Conservation (phyloP, 2,113 vertebrate species). For the Oreochromis tanganicae region DNA sequence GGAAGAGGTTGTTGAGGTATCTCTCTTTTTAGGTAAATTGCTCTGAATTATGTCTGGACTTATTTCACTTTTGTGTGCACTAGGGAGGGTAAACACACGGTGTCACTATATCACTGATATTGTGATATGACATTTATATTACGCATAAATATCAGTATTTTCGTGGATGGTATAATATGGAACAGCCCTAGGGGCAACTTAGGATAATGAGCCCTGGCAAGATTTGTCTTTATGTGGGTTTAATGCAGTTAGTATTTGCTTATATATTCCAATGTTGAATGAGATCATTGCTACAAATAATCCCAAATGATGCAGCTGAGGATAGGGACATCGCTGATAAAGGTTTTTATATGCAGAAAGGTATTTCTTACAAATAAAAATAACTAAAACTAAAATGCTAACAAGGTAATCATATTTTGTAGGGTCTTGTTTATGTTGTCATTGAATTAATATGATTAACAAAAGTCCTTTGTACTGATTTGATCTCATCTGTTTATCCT, state of each 20-base stretch:
- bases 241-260: background rate
- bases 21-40: background rate
- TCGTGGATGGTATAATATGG: rapidly evolving
- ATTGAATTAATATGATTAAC: background rate
- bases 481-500: background rate
- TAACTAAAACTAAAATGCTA: background rate
- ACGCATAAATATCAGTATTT: background rate
- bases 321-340: background rate
- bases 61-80: background rate
- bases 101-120: background rate
- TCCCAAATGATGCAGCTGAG: background rate
- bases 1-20: background rate
- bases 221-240: background rate
- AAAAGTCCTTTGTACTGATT: background rate
- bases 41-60: background rate
- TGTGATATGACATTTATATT: background rate
- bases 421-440: background rate
- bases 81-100: rapidly evolving
- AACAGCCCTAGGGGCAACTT: background rate
- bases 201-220: background rate
- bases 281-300: background rate
- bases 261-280: background rate
- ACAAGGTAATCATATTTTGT: rapidly evolving
- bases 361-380: background rate
- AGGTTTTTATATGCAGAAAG: background rate